These are phyloP conservation scores for Brachyhypopomus gauderio DNA, from an alignment of 2,113 vertebrate genomes.

Conservation along the genomic window DNA sequence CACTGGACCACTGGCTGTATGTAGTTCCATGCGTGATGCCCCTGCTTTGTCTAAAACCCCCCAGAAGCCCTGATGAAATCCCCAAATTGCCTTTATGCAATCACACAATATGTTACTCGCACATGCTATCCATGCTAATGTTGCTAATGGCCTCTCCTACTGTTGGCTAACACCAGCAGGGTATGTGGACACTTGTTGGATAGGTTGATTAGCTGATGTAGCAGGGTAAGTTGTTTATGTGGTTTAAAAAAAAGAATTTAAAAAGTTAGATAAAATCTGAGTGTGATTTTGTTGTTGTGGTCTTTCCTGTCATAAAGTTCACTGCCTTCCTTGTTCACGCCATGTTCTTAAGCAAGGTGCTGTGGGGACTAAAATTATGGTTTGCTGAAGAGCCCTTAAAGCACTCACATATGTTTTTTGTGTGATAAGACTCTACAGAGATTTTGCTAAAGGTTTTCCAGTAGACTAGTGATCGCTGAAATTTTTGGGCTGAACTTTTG, in stretches of 20 bases:
- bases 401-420: too few relatives aligned
- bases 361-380: neutral
- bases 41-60: neutral
- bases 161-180: neutral
- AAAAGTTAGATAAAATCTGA: constrained; percentile 15
- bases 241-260: neutral
- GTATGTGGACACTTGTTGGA: neutral
- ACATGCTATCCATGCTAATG: neutral
- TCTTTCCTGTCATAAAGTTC: neutral
- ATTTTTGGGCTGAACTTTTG: too few relatives aligned
- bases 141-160: neutral
- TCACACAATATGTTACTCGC: neutral
- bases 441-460: too few relatives aligned
- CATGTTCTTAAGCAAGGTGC: neutral
- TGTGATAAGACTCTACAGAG: too few relatives aligned
- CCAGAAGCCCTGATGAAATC: neutral
- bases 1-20: constrained; percentile 4
- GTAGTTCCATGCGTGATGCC: neutral
- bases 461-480: too few relatives aligned
- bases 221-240: neutral
- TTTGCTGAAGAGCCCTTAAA: too few relatives aligned
- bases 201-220: neutral
- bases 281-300: neutral
- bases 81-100: neutral
- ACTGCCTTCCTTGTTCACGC: neutral